phyloP scores from a whole-genome alignment of 2,113 vertebrate species.

The Colinus virginianus region DNA sequence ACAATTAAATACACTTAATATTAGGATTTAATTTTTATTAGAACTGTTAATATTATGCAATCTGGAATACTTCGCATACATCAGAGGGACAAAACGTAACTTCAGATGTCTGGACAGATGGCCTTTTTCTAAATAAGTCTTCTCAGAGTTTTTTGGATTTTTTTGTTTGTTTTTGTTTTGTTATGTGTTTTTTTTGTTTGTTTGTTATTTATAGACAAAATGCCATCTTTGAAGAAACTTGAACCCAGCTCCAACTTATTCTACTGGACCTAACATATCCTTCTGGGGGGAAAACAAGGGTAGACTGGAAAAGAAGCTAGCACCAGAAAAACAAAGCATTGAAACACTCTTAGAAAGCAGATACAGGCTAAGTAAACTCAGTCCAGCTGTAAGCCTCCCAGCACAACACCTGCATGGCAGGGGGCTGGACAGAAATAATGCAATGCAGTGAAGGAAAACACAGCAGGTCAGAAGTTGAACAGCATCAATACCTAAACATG shows the following conservation, averaged over 20 bases:
- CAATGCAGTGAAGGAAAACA: not conserved
- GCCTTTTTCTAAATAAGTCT: not conserved
- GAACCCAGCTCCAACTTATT: not conserved
- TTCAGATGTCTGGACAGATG: not conserved
- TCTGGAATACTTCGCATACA: not conserved
- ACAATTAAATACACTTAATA: not conserved
- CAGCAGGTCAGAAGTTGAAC: not conserved
- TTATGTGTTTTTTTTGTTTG: not conserved
- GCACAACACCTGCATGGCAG: not conserved
- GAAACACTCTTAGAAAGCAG: not conserved
- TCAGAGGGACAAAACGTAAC: not conserved
- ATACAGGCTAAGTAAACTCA: rapidly evolving
- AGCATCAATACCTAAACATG: not conserved
- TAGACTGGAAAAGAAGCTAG: not conserved
- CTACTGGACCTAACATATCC: not conserved
- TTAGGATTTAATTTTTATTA: not conserved
- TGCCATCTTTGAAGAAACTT: not conserved
- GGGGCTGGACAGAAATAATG: not conserved
- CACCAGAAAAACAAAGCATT: rapidly evolving
- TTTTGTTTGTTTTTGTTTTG: no score
- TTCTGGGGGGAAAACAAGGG: not conserved
- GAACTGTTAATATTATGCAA: not conserved
- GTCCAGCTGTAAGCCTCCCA: not conserved
- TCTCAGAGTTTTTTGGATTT: not conserved
- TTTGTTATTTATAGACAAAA: not conserved